Conservation (phyloP, 2,797 vertebrate genomes). For the Schizothorax lantsangensis region DNA sequence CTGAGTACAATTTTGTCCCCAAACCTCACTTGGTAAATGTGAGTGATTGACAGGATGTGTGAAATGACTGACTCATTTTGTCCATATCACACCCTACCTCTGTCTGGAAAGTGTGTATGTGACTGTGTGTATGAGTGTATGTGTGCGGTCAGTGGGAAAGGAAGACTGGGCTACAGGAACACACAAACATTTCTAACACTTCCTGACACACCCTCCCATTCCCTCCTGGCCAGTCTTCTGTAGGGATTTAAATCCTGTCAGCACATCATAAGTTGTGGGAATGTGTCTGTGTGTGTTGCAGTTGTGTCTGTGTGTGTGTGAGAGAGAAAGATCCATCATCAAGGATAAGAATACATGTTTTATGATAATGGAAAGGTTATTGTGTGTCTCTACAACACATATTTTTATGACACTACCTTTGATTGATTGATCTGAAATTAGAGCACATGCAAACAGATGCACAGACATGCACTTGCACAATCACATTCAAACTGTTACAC, state of each 20-base stretch:
- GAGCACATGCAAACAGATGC: conserved; percentile 43
- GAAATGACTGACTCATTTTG: conserved; percentile 65
- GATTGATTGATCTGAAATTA: conserved; percentile 54
- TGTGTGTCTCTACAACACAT: conserved; percentile 44
- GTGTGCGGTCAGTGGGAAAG: conserved; percentile 17
- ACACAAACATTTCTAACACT: conserved; percentile 19
- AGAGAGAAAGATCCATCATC: conserved; percentile 45
- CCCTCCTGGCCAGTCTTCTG: conserved; percentile 26
- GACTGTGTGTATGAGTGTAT: background rate
- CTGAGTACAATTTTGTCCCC: background rate
- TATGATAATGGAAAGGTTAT: conserved; percentile 52
- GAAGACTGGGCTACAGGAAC: conserved; percentile 62
- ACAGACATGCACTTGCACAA: conserved; percentile 22
- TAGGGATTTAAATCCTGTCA: conserved; percentile 39
- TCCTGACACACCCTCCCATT: conserved; percentile 46
- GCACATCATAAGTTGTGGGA: conserved; percentile 16
- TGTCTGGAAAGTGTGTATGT: conserved; percentile 30
- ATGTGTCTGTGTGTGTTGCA: conserved; percentile 26
- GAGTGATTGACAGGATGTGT: conserved; percentile 41
- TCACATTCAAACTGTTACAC: conserved; percentile 3
- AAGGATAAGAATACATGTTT: conserved; percentile 63
- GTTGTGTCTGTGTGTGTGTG: background rate
- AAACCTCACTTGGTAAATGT: conserved; percentile 2
- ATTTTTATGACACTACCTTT: conserved; percentile 35
- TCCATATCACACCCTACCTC: conserved; percentile 62